Evolutionary conservation across 2,113 vertebrate genomes (phyloP).

Genomic region (Struthidea cinerea): DNA sequence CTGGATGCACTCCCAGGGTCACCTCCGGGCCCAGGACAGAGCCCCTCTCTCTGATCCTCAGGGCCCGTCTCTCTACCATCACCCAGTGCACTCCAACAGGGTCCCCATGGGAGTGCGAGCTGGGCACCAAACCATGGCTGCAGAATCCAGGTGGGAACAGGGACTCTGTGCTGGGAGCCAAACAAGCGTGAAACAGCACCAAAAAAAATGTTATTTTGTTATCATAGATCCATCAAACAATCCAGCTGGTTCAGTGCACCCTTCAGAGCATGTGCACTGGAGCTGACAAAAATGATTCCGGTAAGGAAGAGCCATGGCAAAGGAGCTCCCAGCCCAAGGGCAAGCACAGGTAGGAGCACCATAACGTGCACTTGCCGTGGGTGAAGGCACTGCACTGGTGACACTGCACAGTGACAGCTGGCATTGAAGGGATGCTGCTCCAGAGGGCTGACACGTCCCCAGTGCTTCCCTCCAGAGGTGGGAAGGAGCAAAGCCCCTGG

Average conservation of each 20-base stretch:
- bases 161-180: background rate
- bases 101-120: accelerated
- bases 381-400: background rate
- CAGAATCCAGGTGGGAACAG: background rate
- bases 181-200: background rate
- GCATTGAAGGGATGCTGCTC: background rate
- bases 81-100: no score
- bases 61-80: no score
- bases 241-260: background rate
- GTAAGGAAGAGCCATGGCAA: background rate
- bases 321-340: background rate
- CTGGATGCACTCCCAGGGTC: no score
- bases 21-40: no score
- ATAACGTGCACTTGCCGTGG: background rate
- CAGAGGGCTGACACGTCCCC: background rate
- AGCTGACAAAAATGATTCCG: background rate
- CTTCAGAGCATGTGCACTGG: accelerated
- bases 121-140: background rate
- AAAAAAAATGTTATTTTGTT: background rate
- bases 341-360: background rate
- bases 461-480: accelerated
- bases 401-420: background rate
- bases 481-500: background rate
- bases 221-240: background rate
- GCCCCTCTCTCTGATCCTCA: no score